phyloP scores from a whole-genome alignment of 2,888 invertebrate species.

The Ariolimax columbianus region DNA sequence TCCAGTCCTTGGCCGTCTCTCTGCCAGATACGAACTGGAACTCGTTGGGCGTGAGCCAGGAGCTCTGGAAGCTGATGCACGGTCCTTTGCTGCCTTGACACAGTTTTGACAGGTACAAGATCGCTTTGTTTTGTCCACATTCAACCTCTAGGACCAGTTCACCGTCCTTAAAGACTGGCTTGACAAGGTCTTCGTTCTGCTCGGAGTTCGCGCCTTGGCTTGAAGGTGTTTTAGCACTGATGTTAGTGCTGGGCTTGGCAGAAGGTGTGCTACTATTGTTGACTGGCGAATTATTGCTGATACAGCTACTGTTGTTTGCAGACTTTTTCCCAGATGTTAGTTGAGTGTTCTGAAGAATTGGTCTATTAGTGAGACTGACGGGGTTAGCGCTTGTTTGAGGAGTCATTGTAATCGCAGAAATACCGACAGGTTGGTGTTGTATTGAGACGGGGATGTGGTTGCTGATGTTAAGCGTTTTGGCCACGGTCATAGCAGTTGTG shows the following conservation, averaged over 20 bases:
- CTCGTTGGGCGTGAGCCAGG: constrained; percentile 80
- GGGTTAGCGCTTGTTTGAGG: constrained; percentile 9
- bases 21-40: constrained; percentile 79
- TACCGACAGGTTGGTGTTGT: constrained; percentile 15
- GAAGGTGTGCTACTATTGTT: background rate
- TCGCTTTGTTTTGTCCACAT: constrained; percentile 76
- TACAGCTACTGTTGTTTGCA: constrained; percentile 9
- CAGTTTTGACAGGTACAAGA: constrained; percentile 77
- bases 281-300: background rate
- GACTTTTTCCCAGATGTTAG: constrained; percentile 9
- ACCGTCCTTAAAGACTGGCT: constrained; percentile 63
- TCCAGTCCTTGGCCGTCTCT: constrained; percentile 80
- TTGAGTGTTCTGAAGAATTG: background rate
- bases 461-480: constrained; percentile 41
- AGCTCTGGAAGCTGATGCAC: constrained; percentile 77
- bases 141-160: constrained; percentile 77
- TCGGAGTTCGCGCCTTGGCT: constrained; percentile 18
- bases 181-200: constrained; percentile 57
- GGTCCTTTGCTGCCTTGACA: constrained; percentile 79
- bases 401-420: constrained; percentile 30
- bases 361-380: background rate
- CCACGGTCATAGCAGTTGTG: constrained; percentile 41
- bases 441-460: constrained; percentile 25
- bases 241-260: background rate
- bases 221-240: background rate